Percentiles rank a stretch among this genome's conserved stretches.
phyloP scores from a whole-genome alignment of 2,113 vertebrate species.

The Centropus bengalensis region DNA sequence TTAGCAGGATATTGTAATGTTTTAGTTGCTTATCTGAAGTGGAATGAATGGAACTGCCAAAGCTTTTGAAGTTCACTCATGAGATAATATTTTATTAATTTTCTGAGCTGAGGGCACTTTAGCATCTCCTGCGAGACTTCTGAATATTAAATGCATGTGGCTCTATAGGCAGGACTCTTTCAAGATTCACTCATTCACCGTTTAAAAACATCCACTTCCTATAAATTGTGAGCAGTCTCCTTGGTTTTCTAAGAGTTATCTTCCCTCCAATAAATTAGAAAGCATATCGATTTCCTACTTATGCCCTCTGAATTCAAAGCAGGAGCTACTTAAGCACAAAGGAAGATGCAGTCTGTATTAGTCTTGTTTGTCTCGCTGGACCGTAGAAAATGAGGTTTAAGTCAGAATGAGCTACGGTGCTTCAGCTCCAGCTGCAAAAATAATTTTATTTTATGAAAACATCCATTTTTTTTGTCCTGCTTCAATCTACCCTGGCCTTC shows the following conservation, averaged over 20 bases:
- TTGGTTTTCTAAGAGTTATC: constrained; percentile 55
- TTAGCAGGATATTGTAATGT: constrained; percentile 71
- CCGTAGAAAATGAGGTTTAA: constrained; percentile 4
- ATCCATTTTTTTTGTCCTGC: neutral
- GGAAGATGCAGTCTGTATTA: constrained; percentile 5
- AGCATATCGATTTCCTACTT: constrained; percentile 63
- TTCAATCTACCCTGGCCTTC: neutral
- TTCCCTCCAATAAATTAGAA: constrained; percentile 69
- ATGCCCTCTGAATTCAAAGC: constrained; percentile 58
- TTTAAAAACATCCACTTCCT: constrained; percentile 30
- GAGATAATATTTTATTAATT: constrained; percentile 70
- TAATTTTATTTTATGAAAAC: constrained; percentile 17
- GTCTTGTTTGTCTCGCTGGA: constrained; percentile 7
- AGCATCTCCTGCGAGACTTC: constrained; percentile 54
- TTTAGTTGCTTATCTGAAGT: constrained; percentile 70
- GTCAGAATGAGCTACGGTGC: constrained; percentile 12
- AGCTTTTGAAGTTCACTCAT: constrained; percentile 71
- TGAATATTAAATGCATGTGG: constrained; percentile 49
- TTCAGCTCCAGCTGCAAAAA: constrained; percentile 15
- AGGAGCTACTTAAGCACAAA: constrained; percentile 29
- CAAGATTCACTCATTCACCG: constrained; percentile 9
- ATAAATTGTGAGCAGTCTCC: constrained; percentile 48
- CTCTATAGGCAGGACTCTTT: constrained; percentile 54
- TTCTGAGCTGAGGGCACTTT: constrained; percentile 64
- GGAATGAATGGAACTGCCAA: constrained; percentile 67